Base-by-base conservation (phyloP, 2,797 vertebrate species). In the Uromys caudimaculatus region DNA sequence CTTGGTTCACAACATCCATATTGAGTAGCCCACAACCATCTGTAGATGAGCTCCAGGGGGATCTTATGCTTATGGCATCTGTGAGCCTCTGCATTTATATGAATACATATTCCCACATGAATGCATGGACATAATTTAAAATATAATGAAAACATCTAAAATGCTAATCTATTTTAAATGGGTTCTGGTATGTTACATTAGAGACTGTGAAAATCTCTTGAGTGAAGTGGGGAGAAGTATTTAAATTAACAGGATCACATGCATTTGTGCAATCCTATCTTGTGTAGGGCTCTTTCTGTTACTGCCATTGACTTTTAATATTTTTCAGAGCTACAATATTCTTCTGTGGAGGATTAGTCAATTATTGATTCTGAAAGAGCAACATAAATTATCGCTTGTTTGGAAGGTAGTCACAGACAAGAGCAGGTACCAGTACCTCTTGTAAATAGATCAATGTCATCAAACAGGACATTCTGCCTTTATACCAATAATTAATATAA, bases 381-480 rank as follows among this genome's bases (percentile, higher is more conserved):
- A 98, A 97, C 96, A 90, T 67, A 95, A 85, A 90, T 89, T 91
- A 47, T 56, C 13, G 89, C 96, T 97, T 96, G 41, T 97, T 97
- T 93, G 75, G 81, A 97, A 92, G 41, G 90, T 17, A 71, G 94
- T 98, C 89, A 94, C 90, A 97, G 91, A 90, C 97, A 98, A 97
- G 88, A 97, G 83, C 35, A 96, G 83, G 86, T 98, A 97, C 98
- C 95, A 87, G 97, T 94, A 93, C n/a, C 58, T 86, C 54, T 96
- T 98, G 97, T 97, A 98, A 98, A 98, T 97, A 98, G 84, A 86
- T 71, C 97, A 96, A 2, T 97, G 35, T 44, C 89, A 62, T 96
- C 95, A 97, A 98, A 97, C 94, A 97, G 97, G 89, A 97, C 96
- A 97, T 97, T 98, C 92, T 97, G 95, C 58, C 44, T 97, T 98